Evolutionary conservation across 2,888 invertebrate genomes (phyloP).

Genomic region (Caradrina kadenii): DNA sequence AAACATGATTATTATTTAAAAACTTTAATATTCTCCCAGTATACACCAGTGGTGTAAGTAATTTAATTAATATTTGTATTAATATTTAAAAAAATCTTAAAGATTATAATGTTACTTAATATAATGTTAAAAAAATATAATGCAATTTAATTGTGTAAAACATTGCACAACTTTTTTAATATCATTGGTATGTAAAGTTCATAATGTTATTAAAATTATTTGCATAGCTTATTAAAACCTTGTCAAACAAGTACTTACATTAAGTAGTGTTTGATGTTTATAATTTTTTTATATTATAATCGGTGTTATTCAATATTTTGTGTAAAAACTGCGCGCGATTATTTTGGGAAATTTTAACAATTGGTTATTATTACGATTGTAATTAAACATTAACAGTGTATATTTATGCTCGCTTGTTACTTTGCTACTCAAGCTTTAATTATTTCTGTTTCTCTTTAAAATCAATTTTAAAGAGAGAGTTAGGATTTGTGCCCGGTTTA

Average conservation of each 20-base stretch:
- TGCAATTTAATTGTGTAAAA: conserved; percentile 67
- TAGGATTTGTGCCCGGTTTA: no score
- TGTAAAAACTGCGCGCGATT: conserved; percentile 34
- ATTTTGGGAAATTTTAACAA: background rate
- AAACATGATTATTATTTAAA: conserved; percentile 32
- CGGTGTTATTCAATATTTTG: conserved; percentile 32
- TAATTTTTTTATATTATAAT: conserved; percentile 43
- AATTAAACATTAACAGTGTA: conserved; percentile 4
- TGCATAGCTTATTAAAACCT: conserved; percentile 60
- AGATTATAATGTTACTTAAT: conserved; percentile 71
- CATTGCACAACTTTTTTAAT: conserved; percentile 75
- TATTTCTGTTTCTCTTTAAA: background rate
- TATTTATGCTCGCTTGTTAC: conserved; percentile 1
- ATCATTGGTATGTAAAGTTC: conserved; percentile 54
- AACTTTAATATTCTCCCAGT: conserved; percentile 29
- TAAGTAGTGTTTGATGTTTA: conserved; percentile 73
- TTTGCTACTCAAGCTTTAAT: background rate
- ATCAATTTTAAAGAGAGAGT: background rate
- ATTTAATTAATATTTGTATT: conserved; percentile 60
- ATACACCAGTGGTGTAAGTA: conserved; percentile 43
- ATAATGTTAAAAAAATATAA: conserved; percentile 65
- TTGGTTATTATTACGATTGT: conserved; percentile 11
- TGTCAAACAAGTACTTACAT: conserved; percentile 77
- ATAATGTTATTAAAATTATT: conserved; percentile 54
- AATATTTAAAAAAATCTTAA: conserved; percentile 63